These are phyloP conservation scores for Takifugu flavidus DNA, from an alignment of 2,113 vertebrate genomes.

Conservation along the genomic window DNA sequence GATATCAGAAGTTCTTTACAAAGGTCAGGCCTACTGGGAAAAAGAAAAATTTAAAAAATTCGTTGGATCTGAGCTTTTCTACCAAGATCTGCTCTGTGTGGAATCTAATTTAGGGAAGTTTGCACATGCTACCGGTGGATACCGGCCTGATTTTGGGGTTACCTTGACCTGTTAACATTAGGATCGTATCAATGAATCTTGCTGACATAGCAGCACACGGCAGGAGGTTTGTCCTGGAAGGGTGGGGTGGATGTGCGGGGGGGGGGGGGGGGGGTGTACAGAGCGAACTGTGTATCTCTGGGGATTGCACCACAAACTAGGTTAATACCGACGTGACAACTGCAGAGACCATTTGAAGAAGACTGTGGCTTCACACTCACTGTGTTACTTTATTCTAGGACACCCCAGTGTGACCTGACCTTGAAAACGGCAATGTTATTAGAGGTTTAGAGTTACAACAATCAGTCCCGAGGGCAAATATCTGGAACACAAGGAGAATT, in stretches of 20 bases:
- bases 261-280: constrained; percentile 19
- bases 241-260: constrained; percentile 20
- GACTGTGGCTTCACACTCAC: constrained; percentile 63
- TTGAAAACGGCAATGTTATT: constrained; percentile 39
- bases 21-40: constrained; percentile 10
- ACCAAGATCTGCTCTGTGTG: too few relatives aligned
- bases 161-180: too few relatives aligned
- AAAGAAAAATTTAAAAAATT: too few relatives aligned
- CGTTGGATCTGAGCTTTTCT: too few relatives aligned
- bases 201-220: constrained; percentile 50
- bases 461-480: constrained; percentile 5
- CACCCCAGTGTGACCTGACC: constrained; percentile 43
- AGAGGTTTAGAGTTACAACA: constrained; percentile 20
- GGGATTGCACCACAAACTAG: constrained; percentile 38
- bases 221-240: constrained; percentile 34
- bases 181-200: constrained; percentile 54
- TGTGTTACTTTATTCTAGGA: constrained; percentile 41
- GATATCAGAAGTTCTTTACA: constrained; percentile 24
- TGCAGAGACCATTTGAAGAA: constrained; percentile 58
- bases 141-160: too few relatives aligned
- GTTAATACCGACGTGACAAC: constrained; percentile 58
- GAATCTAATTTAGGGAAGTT: too few relatives aligned
- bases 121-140: too few relatives aligned
- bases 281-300: constrained; percentile 28
- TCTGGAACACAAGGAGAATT: constrained; percentile 1